Evolutionary conservation across 2,888 invertebrate species (phyloP), one percentile per base, ranked within the genome.

Genomic region (Acrobasis repandana): DNA sequence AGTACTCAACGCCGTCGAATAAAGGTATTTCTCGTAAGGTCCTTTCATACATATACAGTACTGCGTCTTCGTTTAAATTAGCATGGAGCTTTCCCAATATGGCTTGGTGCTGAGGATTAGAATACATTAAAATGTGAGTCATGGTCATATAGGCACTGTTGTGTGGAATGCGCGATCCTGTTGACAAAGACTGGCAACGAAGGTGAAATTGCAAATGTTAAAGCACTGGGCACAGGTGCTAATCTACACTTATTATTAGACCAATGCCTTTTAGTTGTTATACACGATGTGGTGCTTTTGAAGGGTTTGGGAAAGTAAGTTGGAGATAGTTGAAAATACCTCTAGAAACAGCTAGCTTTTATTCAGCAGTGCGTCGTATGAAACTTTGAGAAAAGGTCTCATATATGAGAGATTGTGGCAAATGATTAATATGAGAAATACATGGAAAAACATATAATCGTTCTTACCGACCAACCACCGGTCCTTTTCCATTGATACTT

Each of bases 401-500:
- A 28, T 20, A 28, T 20, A 20, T 20, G 20, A 20, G 20, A 3
- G 4, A 20, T 20, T 2, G 20, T 8, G 28, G 28, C 28, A 28
- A 28, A 6, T 5, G 16, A 1, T 48, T 16, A 1, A 48, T 48
- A 48, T 48, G 38, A 38, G 14, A 38, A 2, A 38, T 38, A 2
- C 28, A 28, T 38, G 38, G n/a, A 43, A 43, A n/a, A 43, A 43
- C 2, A 43, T 36, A 16, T 15, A n/a, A 46, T 4, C 15, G 4
- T 18, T 71, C 90, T 75, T 66, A 92, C 91, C 77, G 91, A 91
- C 90, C 91, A 90, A 47, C 92, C 92, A 1, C 90, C 86, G 4
- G 91, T 92, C 71, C 92, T 79, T 71, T 91, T 92, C 92, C 92
- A 92, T 65, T 92, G 91, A 72, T 92, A 92, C 72, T 90, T 90